Evolutionary conservation across 2,113 vertebrate species (phyloP).

Genomic region (Gavia stellata): DNA sequence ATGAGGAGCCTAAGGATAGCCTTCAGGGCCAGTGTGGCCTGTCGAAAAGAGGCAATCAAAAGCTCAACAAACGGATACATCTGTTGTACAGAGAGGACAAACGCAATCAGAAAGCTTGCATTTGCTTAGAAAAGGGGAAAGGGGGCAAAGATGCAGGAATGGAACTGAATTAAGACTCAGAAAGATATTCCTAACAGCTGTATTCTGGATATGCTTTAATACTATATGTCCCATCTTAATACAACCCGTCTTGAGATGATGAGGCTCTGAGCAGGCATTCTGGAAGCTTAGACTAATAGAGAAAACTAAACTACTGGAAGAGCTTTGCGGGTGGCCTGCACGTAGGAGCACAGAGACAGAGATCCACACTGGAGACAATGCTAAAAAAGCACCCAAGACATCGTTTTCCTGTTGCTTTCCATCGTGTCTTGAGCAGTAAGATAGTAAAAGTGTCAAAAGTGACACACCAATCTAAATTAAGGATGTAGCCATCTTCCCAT

Average conservation of each 20-base stretch:
- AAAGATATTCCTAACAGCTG: not conserved
- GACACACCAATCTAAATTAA: not conserved
- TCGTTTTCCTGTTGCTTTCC: not conserved
- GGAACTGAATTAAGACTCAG: not conserved
- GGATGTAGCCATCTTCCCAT: not conserved
- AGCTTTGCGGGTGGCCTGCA: not conserved
- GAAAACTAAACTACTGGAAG: not conserved
- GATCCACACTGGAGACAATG: not conserved
- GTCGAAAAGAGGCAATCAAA: not conserved
- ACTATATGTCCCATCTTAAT: not conserved
- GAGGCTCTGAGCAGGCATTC: not conserved
- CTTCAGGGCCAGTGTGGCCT: not conserved
- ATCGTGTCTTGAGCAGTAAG: not conserved
- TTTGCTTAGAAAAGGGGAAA: not conserved
- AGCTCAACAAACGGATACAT: not conserved
- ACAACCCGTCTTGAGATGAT: not conserved
- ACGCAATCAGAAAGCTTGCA: not conserved
- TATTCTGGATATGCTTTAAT: not conserved
- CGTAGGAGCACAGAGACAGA: not conserved
- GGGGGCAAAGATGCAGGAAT: not conserved
- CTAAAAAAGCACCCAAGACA: not conserved
- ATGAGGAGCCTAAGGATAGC: not conserved
- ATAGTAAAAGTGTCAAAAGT: not conserved
- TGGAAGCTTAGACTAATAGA: not conserved
- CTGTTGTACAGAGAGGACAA: not conserved